Base-by-base conservation (phyloP, 2,888 invertebrate genomes). In the Polietes domitor region DNA sequence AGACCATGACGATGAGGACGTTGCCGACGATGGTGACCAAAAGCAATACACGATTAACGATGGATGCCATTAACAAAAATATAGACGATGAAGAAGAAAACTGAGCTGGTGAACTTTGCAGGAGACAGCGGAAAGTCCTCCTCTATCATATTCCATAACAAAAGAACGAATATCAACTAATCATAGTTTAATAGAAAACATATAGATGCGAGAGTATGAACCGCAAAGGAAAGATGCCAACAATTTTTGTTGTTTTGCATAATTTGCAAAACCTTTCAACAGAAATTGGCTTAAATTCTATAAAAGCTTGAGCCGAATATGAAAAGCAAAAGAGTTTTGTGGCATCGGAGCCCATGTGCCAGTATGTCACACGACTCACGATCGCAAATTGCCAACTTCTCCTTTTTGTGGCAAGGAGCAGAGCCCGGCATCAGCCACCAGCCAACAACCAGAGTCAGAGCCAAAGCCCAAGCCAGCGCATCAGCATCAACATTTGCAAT, bases 291-390 rank as follows among this genome's bases (percentile, higher is more conserved):
- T 79, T 24, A 74, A 79, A 74, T 76, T 80, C 76, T 78, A 24
- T 78, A 32, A 53, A 32, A 53, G 47, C 37, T 37, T 55, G 3
- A 73, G 75, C 17, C 15, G 28, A 58, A 61, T 41, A 65, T 58
- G 58, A 24, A 41, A 65, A 21, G 6, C 15, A 5, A 68, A 68
- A 24, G n/a, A 32, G 68, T 65, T 65, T 65, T 65, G 15, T 28
- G 7, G 3, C 5, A 5, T 58, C 24, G 7, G 79, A 80, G 71
- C 74, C 85, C 85, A 85, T 82, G 85, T 84, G 84, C 50, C 82
- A 88, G 86, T 87, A 86, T 87, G 88, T 88, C 88, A 88, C 87
- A 87, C 83, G 86, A 86, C 85, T 88, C 88, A 88, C 87, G 88
- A 88, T 84, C 86, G 82, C 68, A 84, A 85, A 73, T 80, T 68